Evolutionary conservation across 2,888 invertebrate species (phyloP).

Genomic region (Vesta saturnalis): DNA sequence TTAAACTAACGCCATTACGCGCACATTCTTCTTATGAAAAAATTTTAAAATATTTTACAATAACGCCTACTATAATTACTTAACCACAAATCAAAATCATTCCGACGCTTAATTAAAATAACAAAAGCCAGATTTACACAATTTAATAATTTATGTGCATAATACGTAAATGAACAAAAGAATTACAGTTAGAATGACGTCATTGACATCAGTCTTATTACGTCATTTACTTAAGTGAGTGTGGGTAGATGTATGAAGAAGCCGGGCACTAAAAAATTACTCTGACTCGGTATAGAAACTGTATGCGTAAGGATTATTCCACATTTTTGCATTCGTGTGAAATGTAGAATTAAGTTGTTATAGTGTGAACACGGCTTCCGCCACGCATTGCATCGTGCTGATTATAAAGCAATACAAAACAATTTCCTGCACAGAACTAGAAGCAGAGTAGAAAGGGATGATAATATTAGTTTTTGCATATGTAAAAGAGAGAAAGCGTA

Average conservation of each 20-base stretch:
- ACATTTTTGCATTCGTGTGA: too few species aligned
- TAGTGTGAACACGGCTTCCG: slow-evolving; percentile 24
- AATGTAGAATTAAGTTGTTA: neutral
- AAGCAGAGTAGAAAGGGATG: neutral
- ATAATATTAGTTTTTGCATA: neutral
- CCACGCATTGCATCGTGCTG: slow-evolving; percentile 27
- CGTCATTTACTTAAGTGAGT: too few species aligned
- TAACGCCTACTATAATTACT: slow-evolving; percentile 1
- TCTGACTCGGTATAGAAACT: too few species aligned
- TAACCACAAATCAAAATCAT: neutral
- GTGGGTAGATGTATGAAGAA: too few species aligned
- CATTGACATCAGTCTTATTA: too few species aligned
- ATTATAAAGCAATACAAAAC: slow-evolving; percentile 34
- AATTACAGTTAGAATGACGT: too few species aligned
- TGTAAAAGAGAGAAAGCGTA: neutral
- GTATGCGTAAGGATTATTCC: too few species aligned
- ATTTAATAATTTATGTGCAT: neutral
- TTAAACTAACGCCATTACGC: too few species aligned
- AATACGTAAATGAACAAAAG: too few species aligned
- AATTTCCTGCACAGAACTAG: slow-evolving; percentile 28
- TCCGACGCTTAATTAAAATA: neutral
- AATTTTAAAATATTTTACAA: neutral
- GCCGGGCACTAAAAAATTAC: too few species aligned
- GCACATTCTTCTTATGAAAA: too few species aligned
- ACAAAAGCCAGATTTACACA: neutral